These are phyloP conservation scores for Melinaea menophilus DNA, from an alignment of 2,888 invertebrate genomes.

Conservation along the genomic window DNA sequence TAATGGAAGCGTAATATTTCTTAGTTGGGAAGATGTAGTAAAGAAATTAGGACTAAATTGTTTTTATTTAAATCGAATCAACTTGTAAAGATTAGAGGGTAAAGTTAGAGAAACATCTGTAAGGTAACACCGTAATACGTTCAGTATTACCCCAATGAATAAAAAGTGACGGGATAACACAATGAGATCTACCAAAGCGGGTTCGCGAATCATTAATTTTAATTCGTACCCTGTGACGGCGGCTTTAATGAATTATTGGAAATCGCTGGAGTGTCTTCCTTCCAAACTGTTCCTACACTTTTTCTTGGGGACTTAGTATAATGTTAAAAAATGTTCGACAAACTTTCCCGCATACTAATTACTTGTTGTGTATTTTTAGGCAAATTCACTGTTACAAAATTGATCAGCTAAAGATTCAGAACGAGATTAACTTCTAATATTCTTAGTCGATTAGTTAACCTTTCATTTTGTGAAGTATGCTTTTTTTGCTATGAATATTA, in stretches of 20 bases:
- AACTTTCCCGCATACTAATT: slow-evolving; percentile 74
- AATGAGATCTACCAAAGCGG: slow-evolving; percentile 61
- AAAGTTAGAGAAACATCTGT: slow-evolving; percentile 63
- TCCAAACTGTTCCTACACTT: slow-evolving; percentile 60
- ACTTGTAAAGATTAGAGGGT: slow-evolving; percentile 29
- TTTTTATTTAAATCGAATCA: slow-evolving; percentile 9
- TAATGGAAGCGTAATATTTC: background rate
- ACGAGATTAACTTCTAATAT: slow-evolving; percentile 72
- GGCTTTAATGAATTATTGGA: slow-evolving; percentile 76
- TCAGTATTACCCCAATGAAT: slow-evolving; percentile 59
- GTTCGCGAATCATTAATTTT: slow-evolving; percentile 76
- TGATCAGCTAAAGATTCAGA: slow-evolving; percentile 44
- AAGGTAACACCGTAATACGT: slow-evolving; percentile 52
- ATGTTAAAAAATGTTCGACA: slow-evolving; percentile 74
- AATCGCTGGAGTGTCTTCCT: slow-evolving; percentile 64
- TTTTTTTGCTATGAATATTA: too few species aligned
- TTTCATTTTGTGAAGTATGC: slow-evolving; percentile 8
- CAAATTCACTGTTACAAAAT: slow-evolving; percentile 62
- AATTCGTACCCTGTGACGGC: slow-evolving; percentile 74
- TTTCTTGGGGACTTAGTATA: slow-evolving; percentile 74
- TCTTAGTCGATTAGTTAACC: slow-evolving; percentile 68
- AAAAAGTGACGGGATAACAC: slow-evolving; percentile 71
- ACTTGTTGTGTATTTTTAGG: slow-evolving; percentile 69
- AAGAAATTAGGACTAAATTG: slow-evolving; percentile 2
- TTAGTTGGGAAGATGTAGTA: background rate